phyloP scores from a whole-genome alignment of 2,797 vertebrate species.

The Hirundo rustica region DNA sequence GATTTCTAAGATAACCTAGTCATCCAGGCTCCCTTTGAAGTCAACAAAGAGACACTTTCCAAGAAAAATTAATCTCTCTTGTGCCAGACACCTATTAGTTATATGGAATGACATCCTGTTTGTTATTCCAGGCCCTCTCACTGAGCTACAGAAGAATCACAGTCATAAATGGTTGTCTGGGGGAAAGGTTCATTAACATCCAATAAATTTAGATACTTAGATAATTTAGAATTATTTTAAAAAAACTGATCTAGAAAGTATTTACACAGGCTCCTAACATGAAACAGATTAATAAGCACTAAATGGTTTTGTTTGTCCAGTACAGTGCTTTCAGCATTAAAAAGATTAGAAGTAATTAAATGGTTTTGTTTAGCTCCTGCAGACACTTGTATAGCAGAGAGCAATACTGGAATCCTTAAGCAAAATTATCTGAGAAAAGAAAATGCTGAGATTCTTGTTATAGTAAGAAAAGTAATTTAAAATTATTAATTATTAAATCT shows the following conservation, averaged over 20 bases:
- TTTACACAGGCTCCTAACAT: not conserved
- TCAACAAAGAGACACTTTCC: not conserved
- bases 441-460: not conserved
- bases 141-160: not conserved
- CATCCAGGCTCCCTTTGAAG: not conserved
- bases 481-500: not conserved
- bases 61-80: not conserved
- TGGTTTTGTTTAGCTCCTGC: not conserved
- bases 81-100: not conserved
- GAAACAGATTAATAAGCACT: not conserved
- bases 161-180: not conserved
- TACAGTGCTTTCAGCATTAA: not conserved
- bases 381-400: not conserved
- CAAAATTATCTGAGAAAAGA: not conserved
- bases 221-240: not conserved
- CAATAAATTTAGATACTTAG: not conserved
- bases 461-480: not conserved
- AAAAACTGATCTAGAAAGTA: not conserved
- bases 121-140: not conserved
- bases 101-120: not conserved
- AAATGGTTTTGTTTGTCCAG: not conserved
- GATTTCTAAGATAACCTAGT: not conserved
- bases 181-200: not conserved
- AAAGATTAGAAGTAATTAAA: not conserved
- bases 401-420: not conserved